A percentile compares a stretch with the other conserved stretches of the same genome.
Evolutionary conservation across 2,888 invertebrate genomes (phyloP).

Genomic region (Desoria tigrina): DNA sequence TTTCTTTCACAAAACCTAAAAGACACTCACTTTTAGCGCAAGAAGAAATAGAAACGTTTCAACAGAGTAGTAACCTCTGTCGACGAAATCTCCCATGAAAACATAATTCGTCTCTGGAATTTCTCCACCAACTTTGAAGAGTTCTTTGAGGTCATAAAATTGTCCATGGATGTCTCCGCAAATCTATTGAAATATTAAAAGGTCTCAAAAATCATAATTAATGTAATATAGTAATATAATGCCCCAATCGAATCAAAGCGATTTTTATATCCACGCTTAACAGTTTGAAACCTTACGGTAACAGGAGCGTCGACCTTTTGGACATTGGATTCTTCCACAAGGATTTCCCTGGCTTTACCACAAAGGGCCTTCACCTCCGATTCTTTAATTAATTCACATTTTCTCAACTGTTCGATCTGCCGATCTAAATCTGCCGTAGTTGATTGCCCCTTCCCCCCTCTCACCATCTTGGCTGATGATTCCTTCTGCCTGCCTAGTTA

Average conservation of each 20-base stretch:
- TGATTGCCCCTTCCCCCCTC: slow-evolving; percentile 6
- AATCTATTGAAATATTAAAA: slow-evolving; percentile 67
- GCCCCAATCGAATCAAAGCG: background rate
- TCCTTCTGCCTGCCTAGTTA: no score
- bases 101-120: slow-evolving; percentile 99
- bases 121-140: slow-evolving; percentile 98
- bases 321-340: slow-evolving; percentile 99
- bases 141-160: slow-evolving; percentile 95
- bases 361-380: slow-evolving; percentile 97
- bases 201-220: slow-evolving; percentile 22
- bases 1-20: slow-evolving; percentile 94
- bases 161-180: slow-evolving; percentile 99
- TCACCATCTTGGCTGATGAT: no score
- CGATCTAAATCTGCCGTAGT: slow-evolving; percentile 82
- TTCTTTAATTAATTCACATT: slow-evolving; percentile 94
- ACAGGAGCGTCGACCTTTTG: slow-evolving; percentile 98
- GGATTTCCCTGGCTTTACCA: slow-evolving; percentile 97
- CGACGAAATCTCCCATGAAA: slow-evolving; percentile 99
- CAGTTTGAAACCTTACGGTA: slow-evolving; percentile 68
- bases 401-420: slow-evolving; percentile 95
- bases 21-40: slow-evolving; percentile 94
- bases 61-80: slow-evolving; percentile 97
- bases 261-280: slow-evolving; percentile 39
- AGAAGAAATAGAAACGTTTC: slow-evolving; percentile 95
- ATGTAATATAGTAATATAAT: background rate